phyloP scores from a whole-genome alignment of 2,888 invertebrate genomes.

The Poecilobothrus nobilitatus region DNA sequence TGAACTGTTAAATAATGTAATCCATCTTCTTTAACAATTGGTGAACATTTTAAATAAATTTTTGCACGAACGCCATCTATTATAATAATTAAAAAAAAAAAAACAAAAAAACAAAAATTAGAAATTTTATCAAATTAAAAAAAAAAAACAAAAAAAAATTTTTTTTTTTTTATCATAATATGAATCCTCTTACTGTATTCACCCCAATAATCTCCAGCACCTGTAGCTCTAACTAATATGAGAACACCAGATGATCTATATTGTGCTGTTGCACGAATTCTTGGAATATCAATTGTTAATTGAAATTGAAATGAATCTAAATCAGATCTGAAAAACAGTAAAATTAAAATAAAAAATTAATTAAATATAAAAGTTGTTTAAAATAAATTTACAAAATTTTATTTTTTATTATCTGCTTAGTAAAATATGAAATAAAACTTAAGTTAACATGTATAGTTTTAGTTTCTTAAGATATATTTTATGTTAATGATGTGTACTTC shows the following conservation, averaged over 20 bases:
- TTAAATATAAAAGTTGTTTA: too few relatives aligned
- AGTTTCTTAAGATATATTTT: too few relatives aligned
- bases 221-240: conserved; percentile 71
- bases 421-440: too few relatives aligned
- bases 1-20: conserved; percentile 61
- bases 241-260: conserved; percentile 74
- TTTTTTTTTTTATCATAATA: not conserved
- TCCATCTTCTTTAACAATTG: conserved; percentile 52
- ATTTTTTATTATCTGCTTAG: too few relatives aligned
- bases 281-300: conserved; percentile 68
- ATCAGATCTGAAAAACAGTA: conserved; percentile 53
- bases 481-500: too few relatives aligned
- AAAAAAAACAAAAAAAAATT: not conserved
- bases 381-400: too few relatives aligned
- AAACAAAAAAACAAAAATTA: not conserved
- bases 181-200: conserved; percentile 59
- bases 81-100: conserved; percentile 23
- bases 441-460: too few relatives aligned
- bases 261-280: conserved; percentile 67
- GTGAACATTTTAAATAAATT: conserved; percentile 68
- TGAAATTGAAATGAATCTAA: conserved; percentile 73
- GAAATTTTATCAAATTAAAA: conserved; percentile 8
- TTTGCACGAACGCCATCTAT: conserved; percentile 76
- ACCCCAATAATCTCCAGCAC: conserved; percentile 83
- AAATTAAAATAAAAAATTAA: not conserved